These are phyloP conservation scores for Conger conger DNA, from an alignment of 2,113 vertebrate species.

Conservation along the genomic window DNA sequence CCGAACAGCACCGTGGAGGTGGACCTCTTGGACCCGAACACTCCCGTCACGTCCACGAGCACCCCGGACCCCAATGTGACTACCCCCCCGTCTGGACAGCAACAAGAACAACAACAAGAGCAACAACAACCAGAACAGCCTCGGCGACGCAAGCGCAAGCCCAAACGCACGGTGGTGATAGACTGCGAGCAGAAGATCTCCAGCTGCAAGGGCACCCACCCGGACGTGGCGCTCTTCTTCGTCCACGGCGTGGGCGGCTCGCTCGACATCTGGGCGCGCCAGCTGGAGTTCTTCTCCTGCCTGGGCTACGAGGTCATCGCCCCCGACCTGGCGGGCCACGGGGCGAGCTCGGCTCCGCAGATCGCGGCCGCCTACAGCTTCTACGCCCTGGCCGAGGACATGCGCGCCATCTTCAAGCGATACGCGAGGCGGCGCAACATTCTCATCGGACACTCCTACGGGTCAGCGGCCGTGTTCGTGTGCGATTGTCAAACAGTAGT, in stretches of 20 bases:
- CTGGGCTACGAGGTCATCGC: slow-evolving; percentile 95
- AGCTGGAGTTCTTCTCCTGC: slow-evolving; percentile 90
- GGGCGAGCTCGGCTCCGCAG: slow-evolving; percentile 84
- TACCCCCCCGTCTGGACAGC: slow-evolving; percentile 47
- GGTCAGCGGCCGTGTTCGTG: slow-evolving; percentile 66
- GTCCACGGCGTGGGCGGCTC: slow-evolving; percentile 93
- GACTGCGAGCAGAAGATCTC: slow-evolving; percentile 86
- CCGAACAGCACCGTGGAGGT: slow-evolving; percentile 75
- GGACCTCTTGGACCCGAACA: slow-evolving; percentile 74
- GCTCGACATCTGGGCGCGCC: slow-evolving; percentile 93
- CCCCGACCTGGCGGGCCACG: slow-evolving; percentile 87
- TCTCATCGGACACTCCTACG: slow-evolving; percentile 91
- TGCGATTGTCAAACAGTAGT: not conserved
- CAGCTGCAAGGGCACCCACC: slow-evolving; percentile 87
- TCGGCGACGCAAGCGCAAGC: slow-evolving; percentile 74
- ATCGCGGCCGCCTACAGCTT: slow-evolving; percentile 94
- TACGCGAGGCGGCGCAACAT: slow-evolving; percentile 90
- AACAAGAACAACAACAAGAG: not conserved
- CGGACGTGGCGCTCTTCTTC: slow-evolving; percentile 90
- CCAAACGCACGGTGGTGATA: slow-evolving; percentile 84
- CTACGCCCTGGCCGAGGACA: slow-evolving; percentile 90
- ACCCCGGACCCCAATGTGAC: slow-evolving; percentile 55
- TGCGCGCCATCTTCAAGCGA: slow-evolving; percentile 88
- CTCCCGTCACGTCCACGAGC: slow-evolving; percentile 45
- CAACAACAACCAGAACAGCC: slow-evolving; percentile 59